Evolutionary conservation across 92 coral and sea anemone genomes (phyloP).

Genomic region (Porites rus): DNA sequence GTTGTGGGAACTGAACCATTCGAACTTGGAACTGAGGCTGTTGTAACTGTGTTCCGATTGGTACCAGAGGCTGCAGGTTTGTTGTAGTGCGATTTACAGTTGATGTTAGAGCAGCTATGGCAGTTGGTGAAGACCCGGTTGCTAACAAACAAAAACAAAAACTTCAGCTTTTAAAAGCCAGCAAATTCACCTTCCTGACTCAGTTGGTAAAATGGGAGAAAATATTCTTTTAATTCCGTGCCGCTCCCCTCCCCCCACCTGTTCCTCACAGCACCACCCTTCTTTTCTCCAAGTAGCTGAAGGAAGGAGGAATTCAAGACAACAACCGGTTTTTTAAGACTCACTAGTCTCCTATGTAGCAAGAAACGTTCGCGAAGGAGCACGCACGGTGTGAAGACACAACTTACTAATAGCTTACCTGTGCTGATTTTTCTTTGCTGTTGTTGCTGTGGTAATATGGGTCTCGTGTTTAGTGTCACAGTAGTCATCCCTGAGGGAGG

Average conservation of each 20-base stretch:
- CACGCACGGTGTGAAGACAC: too few species aligned
- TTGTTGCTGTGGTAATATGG: slow-evolving; percentile 88
- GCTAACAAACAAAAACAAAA: not conserved
- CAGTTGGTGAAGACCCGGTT: slow-evolving; percentile 42
- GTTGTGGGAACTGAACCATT: slow-evolving; percentile 89
- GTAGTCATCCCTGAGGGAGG: slow-evolving; percentile 89
- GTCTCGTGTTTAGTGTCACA: slow-evolving; percentile 82
- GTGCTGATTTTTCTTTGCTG: slow-evolving; percentile 80
- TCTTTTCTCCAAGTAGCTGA: too few species aligned
- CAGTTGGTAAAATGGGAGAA: too few species aligned
- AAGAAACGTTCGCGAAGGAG: not conserved
- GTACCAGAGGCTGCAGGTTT: slow-evolving; percentile 92
- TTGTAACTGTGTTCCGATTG: slow-evolving; percentile 73
- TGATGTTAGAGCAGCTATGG: slow-evolving; percentile 67
- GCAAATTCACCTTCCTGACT: too few species aligned
- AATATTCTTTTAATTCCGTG: too few species aligned
- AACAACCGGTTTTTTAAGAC: too few species aligned
- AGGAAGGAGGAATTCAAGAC: too few species aligned
- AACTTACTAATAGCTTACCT: slow-evolving; percentile 34
- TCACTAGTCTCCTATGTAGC: not conserved
- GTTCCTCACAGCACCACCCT: too few species aligned
- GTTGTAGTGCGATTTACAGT: slow-evolving; percentile 83
- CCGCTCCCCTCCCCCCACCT: too few species aligned
- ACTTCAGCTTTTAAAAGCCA: too few species aligned
- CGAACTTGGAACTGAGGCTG: slow-evolving; percentile 90